Conservation (phyloP, 2,113 vertebrate species). For the Stegastes partitus region DNA sequence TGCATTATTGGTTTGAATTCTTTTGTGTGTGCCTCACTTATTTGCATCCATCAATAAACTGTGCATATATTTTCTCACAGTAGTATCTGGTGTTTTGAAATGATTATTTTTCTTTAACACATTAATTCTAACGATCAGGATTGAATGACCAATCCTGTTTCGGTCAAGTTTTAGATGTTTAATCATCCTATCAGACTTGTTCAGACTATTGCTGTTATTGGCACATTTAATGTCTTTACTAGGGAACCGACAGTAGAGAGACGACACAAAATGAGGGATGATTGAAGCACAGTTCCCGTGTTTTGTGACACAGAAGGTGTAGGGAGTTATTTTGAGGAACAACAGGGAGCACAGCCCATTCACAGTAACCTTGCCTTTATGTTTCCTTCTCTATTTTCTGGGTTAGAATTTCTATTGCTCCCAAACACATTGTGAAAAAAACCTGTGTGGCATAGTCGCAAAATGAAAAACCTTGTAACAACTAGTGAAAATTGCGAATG, state of each 20-base stretch:
- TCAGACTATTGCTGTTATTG: no score
- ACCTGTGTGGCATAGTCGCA: neutral
- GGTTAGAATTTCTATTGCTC: neutral
- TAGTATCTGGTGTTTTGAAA: conserved; percentile 23
- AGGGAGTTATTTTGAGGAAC: neutral
- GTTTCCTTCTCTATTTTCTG: neutral
- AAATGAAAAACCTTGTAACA: neutral
- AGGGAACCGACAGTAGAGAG: no score
- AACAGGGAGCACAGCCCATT: neutral
- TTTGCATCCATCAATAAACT: conserved; percentile 82
- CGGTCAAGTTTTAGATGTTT: no score
- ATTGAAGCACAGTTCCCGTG: neutral
- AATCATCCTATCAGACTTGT: no score
- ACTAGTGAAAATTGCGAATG: neutral
- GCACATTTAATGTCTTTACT: no score
- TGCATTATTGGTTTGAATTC: conserved; percentile 44
- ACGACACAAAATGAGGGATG: neutral
- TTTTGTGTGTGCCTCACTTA: conserved; percentile 69
- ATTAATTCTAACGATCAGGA: neutral
- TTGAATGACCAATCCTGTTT: no score
- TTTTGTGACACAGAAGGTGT: neutral
- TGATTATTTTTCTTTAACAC: neutral
- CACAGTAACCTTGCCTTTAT: neutral
- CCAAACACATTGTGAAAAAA: neutral
- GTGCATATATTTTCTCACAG: conserved; percentile 83